These are phyloP conservation scores for Ctenosaura bakeri DNA, from an alignment of 2,797 vertebrate species.

Conservation along the genomic window DNA sequence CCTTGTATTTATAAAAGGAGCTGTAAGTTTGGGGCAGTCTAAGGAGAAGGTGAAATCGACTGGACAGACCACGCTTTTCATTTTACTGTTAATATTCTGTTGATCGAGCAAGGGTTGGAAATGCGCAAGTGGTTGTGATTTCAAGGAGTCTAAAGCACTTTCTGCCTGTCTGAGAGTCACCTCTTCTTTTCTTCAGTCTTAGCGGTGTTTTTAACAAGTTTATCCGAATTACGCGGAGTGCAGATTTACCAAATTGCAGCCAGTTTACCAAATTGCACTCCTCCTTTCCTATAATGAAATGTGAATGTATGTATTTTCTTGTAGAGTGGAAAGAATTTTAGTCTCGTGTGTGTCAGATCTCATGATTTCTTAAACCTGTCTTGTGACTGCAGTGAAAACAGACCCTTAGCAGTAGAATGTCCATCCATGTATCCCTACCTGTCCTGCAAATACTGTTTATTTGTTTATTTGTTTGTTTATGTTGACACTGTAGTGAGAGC, in stretches of 20 bases:
- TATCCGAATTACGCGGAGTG: too few relatives aligned
- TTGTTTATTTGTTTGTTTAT: background rate
- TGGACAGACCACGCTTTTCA: background rate
- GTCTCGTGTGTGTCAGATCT: too few relatives aligned
- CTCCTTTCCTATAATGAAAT: background rate
- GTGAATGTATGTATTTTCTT: background rate
- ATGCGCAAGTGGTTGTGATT: background rate
- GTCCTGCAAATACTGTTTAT: background rate
- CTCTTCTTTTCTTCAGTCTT: background rate
- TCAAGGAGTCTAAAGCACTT: background rate
- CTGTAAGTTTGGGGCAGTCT: too few relatives aligned
- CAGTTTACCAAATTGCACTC: too few relatives aligned
- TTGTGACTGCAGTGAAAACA: background rate
- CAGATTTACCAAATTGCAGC: background rate
- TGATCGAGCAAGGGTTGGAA: background rate
- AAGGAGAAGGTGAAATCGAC: background rate
- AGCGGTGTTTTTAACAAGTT: background rate
- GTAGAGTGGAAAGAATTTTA: background rate
- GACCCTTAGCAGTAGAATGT: background rate
- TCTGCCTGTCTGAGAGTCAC: background rate
- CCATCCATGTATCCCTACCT: background rate
- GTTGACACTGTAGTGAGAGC: background rate
- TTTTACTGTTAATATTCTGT: background rate
- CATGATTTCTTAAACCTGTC: background rate
- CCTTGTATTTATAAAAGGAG: conserved; percentile 12